Conservation (phyloP, 1,140 invertebrate species). For the Magallana angulata region DNA sequence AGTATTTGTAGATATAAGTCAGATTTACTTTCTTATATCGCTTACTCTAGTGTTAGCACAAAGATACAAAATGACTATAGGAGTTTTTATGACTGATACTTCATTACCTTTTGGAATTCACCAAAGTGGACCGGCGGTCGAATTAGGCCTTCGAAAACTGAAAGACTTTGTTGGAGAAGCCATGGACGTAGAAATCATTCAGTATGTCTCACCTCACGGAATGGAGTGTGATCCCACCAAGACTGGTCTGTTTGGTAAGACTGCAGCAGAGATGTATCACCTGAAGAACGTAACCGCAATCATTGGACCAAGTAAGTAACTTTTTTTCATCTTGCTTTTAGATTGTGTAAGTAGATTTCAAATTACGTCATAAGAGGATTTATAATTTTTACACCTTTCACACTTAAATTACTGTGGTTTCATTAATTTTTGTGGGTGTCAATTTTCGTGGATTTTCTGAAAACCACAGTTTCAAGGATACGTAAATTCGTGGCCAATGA, state of each 20-base stretch:
- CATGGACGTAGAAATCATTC: not conserved
- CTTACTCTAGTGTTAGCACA: not conserved
- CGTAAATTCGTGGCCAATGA: no score
- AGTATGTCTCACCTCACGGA: not conserved
- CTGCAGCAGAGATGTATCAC: not conserved
- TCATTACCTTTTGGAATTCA: conserved; percentile 13
- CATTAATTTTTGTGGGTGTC: no score
- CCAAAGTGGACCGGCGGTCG: not conserved
- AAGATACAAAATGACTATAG: not conserved
- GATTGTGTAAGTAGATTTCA: no score
- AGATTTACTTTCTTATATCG: not conserved
- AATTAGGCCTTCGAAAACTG: not conserved
- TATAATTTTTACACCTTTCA: no score
- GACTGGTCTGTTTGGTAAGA: not conserved
- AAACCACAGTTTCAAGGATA: no score
- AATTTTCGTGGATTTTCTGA: no score
- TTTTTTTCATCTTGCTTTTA: no score
- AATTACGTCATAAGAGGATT: no score
- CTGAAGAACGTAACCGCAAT: not conserved
- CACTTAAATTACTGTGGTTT: no score
- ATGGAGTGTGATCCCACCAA: not conserved
- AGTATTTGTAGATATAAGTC: no score
- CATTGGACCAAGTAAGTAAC: not conserved
- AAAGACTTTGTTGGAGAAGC: not conserved
- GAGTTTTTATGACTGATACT: not conserved